These are phyloP conservation scores for Ptychodera flava DNA, from an alignment of 35 echinoderm and acorn worm genomes.

Conservation along the genomic window DNA sequence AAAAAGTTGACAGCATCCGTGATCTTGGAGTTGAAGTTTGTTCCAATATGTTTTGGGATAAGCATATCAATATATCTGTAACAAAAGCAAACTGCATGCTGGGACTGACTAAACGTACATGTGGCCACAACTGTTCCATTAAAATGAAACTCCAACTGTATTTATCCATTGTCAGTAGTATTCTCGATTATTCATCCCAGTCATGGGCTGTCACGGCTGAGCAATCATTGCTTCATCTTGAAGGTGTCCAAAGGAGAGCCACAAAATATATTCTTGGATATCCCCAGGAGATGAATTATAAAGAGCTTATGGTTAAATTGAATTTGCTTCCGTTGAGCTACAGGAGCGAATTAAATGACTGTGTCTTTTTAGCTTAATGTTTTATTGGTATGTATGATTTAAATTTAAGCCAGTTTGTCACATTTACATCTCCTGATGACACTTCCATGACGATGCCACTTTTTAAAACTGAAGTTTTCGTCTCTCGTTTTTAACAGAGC, in stretches of 20 bases:
- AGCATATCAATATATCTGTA: neutral
- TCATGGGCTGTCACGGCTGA: neutral
- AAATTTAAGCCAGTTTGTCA: neutral
- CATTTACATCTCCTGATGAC: neutral
- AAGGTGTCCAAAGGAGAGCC: neutral
- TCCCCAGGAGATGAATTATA: neutral
- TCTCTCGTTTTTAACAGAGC: neutral
- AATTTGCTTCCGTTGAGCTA: neutral
- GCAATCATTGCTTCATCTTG: neutral
- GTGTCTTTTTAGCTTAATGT: neutral
- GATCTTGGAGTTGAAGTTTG: neutral
- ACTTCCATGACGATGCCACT: neutral
- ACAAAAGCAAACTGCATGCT: neutral
- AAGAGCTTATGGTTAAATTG: neutral
- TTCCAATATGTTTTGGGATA: neutral
- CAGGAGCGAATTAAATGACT: neutral
- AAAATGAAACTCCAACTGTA: neutral
- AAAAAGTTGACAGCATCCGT: neutral
- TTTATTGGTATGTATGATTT: neutral
- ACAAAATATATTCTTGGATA: neutral
- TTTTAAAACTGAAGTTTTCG: conserved; percentile 2
- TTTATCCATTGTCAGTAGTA: neutral
- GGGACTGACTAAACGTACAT: neutral
- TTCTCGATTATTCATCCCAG: neutral
- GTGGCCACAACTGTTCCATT: neutral